A percentile compares a stretch with the other conserved stretches of the same genome.
These are phyloP conservation scores for Sphecodes monilicornis DNA, from an alignment of 2,888 invertebrate genomes.

Conservation along the genomic window DNA sequence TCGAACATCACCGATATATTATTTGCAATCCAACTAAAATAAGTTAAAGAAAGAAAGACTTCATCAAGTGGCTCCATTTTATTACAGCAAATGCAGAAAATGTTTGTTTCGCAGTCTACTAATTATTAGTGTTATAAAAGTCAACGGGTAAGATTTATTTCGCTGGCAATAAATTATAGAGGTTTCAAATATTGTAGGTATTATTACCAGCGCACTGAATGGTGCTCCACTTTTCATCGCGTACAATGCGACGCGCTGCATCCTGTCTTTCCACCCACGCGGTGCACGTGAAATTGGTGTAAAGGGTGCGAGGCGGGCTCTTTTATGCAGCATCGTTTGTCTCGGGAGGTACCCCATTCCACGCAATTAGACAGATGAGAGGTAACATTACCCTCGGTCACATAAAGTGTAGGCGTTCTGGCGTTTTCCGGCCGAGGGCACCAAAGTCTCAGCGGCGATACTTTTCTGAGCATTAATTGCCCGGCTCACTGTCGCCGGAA, in stretches of 20 bases:
- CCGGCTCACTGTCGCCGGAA: conserved; percentile 25
- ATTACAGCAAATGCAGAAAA: neutral
- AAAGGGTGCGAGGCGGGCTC: conserved; percentile 47
- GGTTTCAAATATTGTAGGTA: neutral
- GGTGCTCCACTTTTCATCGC: conserved; percentile 39
- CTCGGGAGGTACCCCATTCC: conserved; percentile 73
- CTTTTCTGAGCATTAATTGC: conserved; percentile 57
- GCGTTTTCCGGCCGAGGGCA: conserved; percentile 51
- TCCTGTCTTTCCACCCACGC: conserved; percentile 32
- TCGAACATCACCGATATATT: neutral
- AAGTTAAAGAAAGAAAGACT: too few relatives aligned
- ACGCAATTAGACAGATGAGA: conserved; percentile 74
- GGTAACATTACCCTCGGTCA: conserved; percentile 60
- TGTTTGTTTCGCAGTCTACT: neutral
- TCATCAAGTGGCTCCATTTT: too few relatives aligned
- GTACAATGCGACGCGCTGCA: conserved; percentile 34
- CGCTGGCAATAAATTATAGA: neutral
- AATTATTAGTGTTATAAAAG: neutral
- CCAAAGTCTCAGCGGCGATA: conserved; percentile 50
- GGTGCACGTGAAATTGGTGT: conserved; percentile 45
- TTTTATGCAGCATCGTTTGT: conserved; percentile 63
- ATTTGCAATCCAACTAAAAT: too few relatives aligned
- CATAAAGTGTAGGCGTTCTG: conserved; percentile 55
- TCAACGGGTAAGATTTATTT: neutral
- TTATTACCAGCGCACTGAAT: neutral